These are phyloP conservation scores for Eupithecia vulgata DNA, from an alignment of 2,888 invertebrate genomes.

Conservation along the genomic window DNA sequence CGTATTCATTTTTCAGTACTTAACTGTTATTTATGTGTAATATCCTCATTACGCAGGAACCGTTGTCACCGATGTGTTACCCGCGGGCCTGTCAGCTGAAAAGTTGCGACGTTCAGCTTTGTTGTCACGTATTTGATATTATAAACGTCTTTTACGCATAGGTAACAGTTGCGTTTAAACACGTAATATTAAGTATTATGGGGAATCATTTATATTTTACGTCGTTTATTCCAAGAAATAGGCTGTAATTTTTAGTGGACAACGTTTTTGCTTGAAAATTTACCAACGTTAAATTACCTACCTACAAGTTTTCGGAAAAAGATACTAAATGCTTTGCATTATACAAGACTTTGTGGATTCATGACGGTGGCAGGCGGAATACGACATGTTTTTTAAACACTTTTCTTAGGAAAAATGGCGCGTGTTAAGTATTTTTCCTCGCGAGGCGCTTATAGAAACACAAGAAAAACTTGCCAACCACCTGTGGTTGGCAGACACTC, in stretches of 20 bases:
- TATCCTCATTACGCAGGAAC: constrained; percentile 45
- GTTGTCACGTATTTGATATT: constrained; percentile 62
- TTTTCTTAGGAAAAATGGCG: too few relatives aligned
- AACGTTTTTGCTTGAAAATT: not conserved
- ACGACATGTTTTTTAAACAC: too few relatives aligned
- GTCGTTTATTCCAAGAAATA: not conserved
- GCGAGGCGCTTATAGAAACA: too few relatives aligned
- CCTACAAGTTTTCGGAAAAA: not conserved
- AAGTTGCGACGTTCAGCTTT: constrained; percentile 50
- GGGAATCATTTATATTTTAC: not conserved
- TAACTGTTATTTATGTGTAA: constrained; percentile 14
- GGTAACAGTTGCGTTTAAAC: constrained; percentile 22
- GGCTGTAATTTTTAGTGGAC: not conserved
- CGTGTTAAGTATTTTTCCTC: too few relatives aligned
- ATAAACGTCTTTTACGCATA: constrained; percentile 53
- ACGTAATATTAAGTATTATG: not conserved
- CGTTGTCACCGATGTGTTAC: constrained; percentile 52
- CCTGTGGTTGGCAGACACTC: too few relatives aligned
- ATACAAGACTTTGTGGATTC: too few relatives aligned
- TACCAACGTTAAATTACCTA: not conserved
- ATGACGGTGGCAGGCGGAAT: too few relatives aligned
- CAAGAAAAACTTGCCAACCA: too few relatives aligned
- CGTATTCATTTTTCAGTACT: too few relatives aligned
- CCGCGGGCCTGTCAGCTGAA: constrained; percentile 51
- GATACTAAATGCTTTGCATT: not conserved